phyloP scores from a whole-genome alignment of 2,113 vertebrate species.

The Oncorhynchus nerka region DNA sequence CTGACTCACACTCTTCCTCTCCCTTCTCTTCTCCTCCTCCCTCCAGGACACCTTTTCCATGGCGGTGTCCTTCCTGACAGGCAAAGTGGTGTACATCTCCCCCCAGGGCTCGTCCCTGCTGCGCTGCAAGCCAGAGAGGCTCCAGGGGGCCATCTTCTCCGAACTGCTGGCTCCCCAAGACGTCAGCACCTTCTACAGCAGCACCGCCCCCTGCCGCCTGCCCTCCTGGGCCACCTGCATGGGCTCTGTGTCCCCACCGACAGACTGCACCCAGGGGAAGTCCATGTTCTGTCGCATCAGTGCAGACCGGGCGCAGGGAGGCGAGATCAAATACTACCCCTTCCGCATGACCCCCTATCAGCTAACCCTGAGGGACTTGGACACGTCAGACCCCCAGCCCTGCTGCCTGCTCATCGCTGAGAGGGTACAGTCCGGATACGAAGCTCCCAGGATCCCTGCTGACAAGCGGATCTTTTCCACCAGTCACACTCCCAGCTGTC shows the following conservation, averaged over 20 bases:
- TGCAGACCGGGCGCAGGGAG: constrained; percentile 71
- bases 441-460: constrained; percentile 86
- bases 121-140: constrained; percentile 82
- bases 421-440: constrained; percentile 88
- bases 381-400: constrained; percentile 77
- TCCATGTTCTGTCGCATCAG: constrained; percentile 89
- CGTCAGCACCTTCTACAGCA: constrained; percentile 87
- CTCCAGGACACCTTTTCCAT: constrained; percentile 86
- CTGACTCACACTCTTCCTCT: constrained; percentile 66
- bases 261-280: constrained; percentile 86
- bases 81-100: constrained; percentile 84
- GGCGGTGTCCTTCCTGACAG: constrained; percentile 85
- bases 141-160: constrained; percentile 81
- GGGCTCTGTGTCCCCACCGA: constrained; percentile 74
- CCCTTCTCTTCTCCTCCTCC: constrained; percentile 66
- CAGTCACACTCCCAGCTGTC: constrained; percentile 85
- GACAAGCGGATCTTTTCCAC: constrained; percentile 92
- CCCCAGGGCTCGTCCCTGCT: constrained; percentile 82
- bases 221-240: constrained; percentile 82
- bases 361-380: constrained; percentile 80
- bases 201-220: constrained; percentile 83
- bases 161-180: constrained; percentile 89
- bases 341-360: constrained; percentile 88
- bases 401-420: constrained; percentile 89
- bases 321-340: constrained; percentile 80